Conservation (phyloP, 2,888 invertebrate genomes). For the Cepaea hortensis region DNA sequence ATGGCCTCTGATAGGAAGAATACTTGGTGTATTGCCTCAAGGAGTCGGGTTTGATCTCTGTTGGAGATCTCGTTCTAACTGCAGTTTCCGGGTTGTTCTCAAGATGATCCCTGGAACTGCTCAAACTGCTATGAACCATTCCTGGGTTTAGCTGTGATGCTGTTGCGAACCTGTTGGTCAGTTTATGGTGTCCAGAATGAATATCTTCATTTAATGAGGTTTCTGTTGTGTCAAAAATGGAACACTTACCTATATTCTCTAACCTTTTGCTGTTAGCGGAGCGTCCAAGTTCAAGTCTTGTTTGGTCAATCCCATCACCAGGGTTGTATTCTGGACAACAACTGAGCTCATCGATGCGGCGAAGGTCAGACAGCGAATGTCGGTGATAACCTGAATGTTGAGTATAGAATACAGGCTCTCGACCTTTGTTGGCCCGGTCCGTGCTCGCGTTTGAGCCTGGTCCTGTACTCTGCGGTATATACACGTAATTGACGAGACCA, state of each 20-base stretch:
- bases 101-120: not conserved
- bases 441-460: not conserved
- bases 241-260: not conserved
- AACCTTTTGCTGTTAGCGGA: not conserved
- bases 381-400: not conserved
- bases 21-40: not conserved
- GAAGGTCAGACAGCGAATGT: not conserved
- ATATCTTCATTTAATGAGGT: not conserved
- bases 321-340: not conserved
- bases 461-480: slow-evolving; percentile 10
- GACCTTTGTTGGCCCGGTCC: not conserved
- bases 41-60: not conserved
- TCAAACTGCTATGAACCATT: not conserved
- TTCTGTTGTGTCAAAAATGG: not conserved
- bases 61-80: not conserved
- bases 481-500: slow-evolving; percentile 30
- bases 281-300: not conserved
- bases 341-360: not conserved
- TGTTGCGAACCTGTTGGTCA: not conserved
- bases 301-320: not conserved
- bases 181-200: not conserved
- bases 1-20: not conserved
- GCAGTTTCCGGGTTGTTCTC: not conserved
- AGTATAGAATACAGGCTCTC: not conserved
- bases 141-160: not conserved